Conservation (phyloP, 2,797 vertebrate genomes). For the Austrolebias charrua region DNA sequence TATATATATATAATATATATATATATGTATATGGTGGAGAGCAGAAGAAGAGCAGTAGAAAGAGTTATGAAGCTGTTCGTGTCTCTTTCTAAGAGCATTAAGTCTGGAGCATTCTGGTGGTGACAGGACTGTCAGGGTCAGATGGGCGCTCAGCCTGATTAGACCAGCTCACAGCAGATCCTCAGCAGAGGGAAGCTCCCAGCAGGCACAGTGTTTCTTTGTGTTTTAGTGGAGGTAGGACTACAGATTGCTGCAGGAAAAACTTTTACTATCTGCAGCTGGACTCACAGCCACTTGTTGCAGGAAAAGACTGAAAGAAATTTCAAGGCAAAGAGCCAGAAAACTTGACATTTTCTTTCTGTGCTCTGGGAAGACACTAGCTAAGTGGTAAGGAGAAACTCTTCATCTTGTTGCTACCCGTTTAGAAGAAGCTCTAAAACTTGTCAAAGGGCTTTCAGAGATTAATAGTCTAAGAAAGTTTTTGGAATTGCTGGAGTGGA, state of each 20-base stretch:
- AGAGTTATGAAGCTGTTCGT: conserved; percentile 46
- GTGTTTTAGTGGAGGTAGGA: conserved; percentile 30
- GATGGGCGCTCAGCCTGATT: conserved; percentile 79
- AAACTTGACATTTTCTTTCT: conserved; percentile 27
- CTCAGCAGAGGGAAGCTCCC: conserved; percentile 48
- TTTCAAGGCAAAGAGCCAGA: conserved; percentile 30
- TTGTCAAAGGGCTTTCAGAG: not conserved
- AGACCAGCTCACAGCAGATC: conserved; percentile 77
- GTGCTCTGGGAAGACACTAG: conserved; percentile 45
- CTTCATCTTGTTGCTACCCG: not conserved
- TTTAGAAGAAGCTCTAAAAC: conserved; percentile 1
- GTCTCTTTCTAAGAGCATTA: conserved; percentile 76
- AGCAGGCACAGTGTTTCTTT: conserved; percentile 14
- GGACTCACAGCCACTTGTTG: conserved; percentile 16
- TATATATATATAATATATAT: too few relatives aligned
- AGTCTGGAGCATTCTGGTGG: conserved; percentile 73
- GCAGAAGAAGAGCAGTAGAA: not conserved
- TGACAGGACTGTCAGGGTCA: conserved; percentile 81
- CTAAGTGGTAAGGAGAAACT: conserved; percentile 60
- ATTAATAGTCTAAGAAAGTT: not conserved
- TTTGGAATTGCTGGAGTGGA: conserved; percentile 4
- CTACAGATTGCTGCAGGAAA: conserved; percentile 52
- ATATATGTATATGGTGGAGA: too few relatives aligned
- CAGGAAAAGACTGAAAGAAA: conserved; percentile 21
- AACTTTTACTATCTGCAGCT: conserved; percentile 25